Evolutionary conservation across 2,797 vertebrate species (phyloP).

Genomic region (Sus cebifrons): DNA sequence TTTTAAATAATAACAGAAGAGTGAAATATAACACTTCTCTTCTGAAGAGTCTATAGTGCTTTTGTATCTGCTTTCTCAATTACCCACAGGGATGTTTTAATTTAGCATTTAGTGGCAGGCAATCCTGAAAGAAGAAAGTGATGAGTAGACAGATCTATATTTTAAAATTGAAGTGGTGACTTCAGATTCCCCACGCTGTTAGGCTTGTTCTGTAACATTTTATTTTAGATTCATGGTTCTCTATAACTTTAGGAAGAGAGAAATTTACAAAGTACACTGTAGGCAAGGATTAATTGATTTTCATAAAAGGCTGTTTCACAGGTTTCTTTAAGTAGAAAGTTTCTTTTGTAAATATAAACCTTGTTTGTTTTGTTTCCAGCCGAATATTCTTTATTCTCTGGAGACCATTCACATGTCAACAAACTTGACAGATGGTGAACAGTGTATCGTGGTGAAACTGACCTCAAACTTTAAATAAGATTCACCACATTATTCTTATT

Average conservation of each 20-base stretch:
- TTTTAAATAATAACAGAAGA: constrained; percentile 69
- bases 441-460: not conserved
- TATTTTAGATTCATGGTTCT: constrained; percentile 47
- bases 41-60: constrained; percentile 64
- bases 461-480: constrained; percentile 35
- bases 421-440: constrained; percentile 9
- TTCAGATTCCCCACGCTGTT: constrained; percentile 17
- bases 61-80: constrained; percentile 68
- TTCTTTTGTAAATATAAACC: constrained; percentile 57
- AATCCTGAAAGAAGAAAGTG: constrained; percentile 52
- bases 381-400: constrained; percentile 66
- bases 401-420: constrained; percentile 13
- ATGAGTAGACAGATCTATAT: constrained; percentile 59
- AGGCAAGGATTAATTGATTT: constrained; percentile 53
- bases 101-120: constrained; percentile 61
- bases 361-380: not conserved
- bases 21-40: constrained; percentile 63
- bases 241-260: constrained; percentile 43
- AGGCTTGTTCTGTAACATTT: not conserved
- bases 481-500: not conserved
- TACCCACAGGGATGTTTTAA: constrained; percentile 62
- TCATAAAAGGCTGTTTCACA: constrained; percentile 42
- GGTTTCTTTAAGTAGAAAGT: constrained; percentile 39
- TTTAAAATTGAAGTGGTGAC: constrained; percentile 67
- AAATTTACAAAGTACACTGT: constrained; percentile 48